A percentile compares a stretch with the other conserved stretches of the same genome.
Conservation (phyloP, 2,888 invertebrate species). For the Cremastobaeus sp. region DNA sequence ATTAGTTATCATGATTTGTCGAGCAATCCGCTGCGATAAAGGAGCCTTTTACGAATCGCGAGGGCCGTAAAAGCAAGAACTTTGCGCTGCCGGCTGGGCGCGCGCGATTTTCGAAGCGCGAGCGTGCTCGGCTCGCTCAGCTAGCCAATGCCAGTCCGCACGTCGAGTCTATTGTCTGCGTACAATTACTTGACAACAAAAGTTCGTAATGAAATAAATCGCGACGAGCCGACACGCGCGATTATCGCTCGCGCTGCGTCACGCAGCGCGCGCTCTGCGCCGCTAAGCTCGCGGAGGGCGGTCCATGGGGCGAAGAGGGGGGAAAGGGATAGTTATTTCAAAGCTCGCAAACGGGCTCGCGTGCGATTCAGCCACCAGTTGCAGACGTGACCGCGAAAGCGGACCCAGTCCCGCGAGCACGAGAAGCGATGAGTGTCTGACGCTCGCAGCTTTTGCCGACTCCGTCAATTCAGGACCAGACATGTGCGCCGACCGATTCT, state of each 20-base stretch:
- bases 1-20: no score
- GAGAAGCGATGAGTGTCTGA: no score
- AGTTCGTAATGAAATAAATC: conserved; percentile 37
- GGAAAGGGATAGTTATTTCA: conserved; percentile 63
- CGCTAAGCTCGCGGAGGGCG: conserved; percentile 29
- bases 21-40: no score
- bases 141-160: no score
- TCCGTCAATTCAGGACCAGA: no score
- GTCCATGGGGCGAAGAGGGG: conserved; percentile 3
- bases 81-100: no score
- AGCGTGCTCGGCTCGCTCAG: no score
- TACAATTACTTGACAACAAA: conserved; percentile 33
- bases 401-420: conserved; percentile 34
- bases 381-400: conserved; percentile 70
- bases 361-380: conserved; percentile 74
- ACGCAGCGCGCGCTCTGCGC: conserved; percentile 55
- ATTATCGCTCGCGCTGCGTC: conserved; percentile 40
- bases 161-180: no score
- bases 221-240: conserved; percentile 52
- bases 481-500: no score
- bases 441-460: no score
- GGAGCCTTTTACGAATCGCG: no score
- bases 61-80: no score
- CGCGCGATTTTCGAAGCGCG: background rate
- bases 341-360: conserved; percentile 64